Percentiles rank a stretch among this genome's conserved stretches.
phyloP scores from a whole-genome alignment of 2,888 invertebrate genomes.

The Hydrotaea cyrtoneurina region DNA sequence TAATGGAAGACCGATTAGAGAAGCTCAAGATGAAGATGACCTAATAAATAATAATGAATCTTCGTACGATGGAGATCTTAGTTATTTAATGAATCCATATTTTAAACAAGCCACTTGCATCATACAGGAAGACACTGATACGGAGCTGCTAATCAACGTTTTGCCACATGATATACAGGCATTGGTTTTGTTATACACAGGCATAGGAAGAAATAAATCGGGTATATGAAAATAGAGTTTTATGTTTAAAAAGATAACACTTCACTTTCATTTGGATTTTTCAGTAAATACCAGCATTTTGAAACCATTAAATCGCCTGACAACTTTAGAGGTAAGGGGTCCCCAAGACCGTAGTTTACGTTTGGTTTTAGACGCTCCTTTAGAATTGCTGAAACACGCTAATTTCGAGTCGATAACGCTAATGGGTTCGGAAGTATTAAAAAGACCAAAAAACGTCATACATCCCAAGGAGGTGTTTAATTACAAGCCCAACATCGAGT shows the following conservation, averaged over 20 bases:
- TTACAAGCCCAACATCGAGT: conserved; percentile 79
- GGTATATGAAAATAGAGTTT: conserved; percentile 70
- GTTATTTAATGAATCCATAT: conserved; percentile 79
- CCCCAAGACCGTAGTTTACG: conserved; percentile 80
- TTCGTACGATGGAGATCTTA: conserved; percentile 80
- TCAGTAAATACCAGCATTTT: conserved; percentile 78
- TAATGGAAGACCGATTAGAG: conserved; percentile 40
- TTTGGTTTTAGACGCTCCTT: conserved; percentile 81
- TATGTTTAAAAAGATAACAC: background rate
- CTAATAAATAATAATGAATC: conserved; percentile 73
- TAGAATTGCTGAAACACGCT: conserved; percentile 81
- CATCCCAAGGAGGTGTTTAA: conserved; percentile 79
- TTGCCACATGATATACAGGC: conserved; percentile 82
- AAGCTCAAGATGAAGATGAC: conserved; percentile 60
- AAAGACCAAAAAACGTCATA: conserved; percentile 75
- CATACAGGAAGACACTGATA: conserved; percentile 81
- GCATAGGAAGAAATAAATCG: conserved; percentile 78
- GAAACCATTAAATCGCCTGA: conserved; percentile 80
- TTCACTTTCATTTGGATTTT: conserved; percentile 9
- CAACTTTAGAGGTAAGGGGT: conserved; percentile 84
- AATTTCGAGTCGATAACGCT: conserved; percentile 82
- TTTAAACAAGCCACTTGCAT: conserved; percentile 83
- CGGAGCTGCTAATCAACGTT: conserved; percentile 78
- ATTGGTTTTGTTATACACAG: conserved; percentile 83
- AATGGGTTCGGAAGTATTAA: conserved; percentile 79